Evolutionary conservation across 2,888 invertebrate species (phyloP), one percentile per base, ranked within the genome.

Genomic region (Malthinus flaveolus): DNA sequence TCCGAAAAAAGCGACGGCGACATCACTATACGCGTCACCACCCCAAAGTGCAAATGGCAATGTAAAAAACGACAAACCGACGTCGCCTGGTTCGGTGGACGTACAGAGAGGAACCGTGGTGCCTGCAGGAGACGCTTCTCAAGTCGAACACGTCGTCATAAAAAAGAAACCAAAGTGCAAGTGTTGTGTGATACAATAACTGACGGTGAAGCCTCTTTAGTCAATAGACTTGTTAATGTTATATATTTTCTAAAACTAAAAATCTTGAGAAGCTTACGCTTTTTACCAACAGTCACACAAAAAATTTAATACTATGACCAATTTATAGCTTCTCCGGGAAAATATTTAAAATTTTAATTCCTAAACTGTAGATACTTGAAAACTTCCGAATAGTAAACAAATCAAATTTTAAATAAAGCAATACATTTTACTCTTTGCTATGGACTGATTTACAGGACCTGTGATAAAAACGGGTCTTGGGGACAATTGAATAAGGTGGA

Each of bases 131-230:
- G 86, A 85, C 70, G 84, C 84, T 63, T 83, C 83, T 73, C 92
- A 93, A 80, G 91, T 93, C 67, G 95, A 95, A 80, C 93, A 91
- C 80, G 92, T 95, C 75, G 90, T 91, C 77, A 87, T 95, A 77
- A 94, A 95, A 85, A 95, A 95, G 85, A 95, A 94, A 83, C 92
- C 91, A 81, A 94, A 93, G 84, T 94, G 94, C 87, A 90, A 92
- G 80, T 95, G 95, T 85, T 95, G 95, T 85, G 91, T 91, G 78
- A 85, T 94, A 79, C 93, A 94, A 87, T 94, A 92, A 86, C 45
- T 64, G 39, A 57, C 48, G 58, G 49, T 49, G 48, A 61, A 66
- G 62, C 61, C 63, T 63, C 53, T 62, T 56, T 66, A 65, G 67
- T 66, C 64, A 68, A 68, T 68, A 66, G 73, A 71, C 69, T 70